Evolutionary conservation across 2,888 invertebrate genomes (phyloP).

Genomic region (Scelioninae gen. 2): DNA sequence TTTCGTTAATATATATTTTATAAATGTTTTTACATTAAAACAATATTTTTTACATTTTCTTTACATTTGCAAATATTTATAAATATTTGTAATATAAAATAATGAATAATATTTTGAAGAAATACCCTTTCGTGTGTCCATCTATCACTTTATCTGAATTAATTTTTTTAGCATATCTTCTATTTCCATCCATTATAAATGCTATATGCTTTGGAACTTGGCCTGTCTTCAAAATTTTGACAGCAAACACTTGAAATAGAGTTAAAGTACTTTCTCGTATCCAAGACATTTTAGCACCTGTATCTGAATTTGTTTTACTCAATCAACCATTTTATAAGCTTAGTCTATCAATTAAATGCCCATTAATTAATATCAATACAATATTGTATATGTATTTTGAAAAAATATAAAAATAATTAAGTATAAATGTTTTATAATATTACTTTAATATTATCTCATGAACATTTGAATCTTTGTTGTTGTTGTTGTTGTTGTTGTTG

Average conservation of each 20-base stretch:
- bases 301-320: neutral
- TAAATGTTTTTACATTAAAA: no score
- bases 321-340: no score
- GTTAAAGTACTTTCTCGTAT: slow-evolving; percentile 84
- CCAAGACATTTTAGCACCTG: slow-evolving; percentile 81
- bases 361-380: neutral
- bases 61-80: no score
- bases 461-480: no score
- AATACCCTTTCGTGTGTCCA: slow-evolving; percentile 88
- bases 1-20: no score
- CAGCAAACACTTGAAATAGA: slow-evolving; percentile 85
- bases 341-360: no score
- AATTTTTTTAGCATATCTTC: slow-evolving; percentile 91
- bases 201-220: slow-evolving; percentile 94
- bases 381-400: no score
- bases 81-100: neutral
- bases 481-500: no score
- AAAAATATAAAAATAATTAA: no score
- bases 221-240: slow-evolving; percentile 86
- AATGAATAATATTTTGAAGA: neutral
- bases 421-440: no score
- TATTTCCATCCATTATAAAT: slow-evolving; percentile 99
- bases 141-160: slow-evolving; percentile 82
- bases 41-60: no score
- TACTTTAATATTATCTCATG: no score